These are phyloP conservation scores for Nasonia vitripennis DNA, from an alignment of 1,140 invertebrate genomes.

Conservation along the genomic window DNA sequence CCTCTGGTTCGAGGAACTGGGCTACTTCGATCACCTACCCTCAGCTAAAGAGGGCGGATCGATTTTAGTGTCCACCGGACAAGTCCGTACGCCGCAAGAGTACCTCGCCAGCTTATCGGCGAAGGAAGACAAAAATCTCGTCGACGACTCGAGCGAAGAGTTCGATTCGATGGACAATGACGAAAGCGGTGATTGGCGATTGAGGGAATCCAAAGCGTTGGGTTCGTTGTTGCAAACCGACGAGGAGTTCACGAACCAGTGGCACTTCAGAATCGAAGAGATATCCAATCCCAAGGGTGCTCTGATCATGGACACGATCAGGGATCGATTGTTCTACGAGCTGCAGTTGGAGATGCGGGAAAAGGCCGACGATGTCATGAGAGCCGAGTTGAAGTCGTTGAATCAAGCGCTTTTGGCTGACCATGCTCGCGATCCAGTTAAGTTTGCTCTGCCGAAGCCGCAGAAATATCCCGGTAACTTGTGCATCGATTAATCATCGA, in stretches of 20 bases:
- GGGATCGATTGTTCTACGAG: conserved; percentile 73
- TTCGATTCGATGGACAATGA: background rate
- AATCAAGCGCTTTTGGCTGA: conserved; percentile 75
- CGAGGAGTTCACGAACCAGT: conserved; percentile 71
- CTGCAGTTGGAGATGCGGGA: conserved; percentile 76
- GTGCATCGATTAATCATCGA: too few relatives aligned
- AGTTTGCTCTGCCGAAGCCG: background rate
- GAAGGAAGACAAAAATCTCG: conserved; percentile 58
- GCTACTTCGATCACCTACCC: conserved; percentile 76
- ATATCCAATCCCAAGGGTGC: background rate
- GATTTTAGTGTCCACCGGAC: conserved; percentile 74
- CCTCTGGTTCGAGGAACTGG: conserved; percentile 76
- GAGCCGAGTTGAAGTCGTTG: conserved; percentile 75
- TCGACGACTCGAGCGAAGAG: conserved; percentile 53
- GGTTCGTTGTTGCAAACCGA: conserved; percentile 66
- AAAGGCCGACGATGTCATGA: conserved; percentile 77
- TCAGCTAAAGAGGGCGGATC: conserved; percentile 75
- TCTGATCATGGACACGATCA: conserved; percentile 71
- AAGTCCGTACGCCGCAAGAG: conserved; percentile 75
- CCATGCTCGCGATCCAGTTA: background rate
- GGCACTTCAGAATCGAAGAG: conserved; percentile 69
- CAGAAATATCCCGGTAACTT: background rate
- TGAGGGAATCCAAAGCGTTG: conserved; percentile 65
- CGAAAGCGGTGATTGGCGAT: conserved; percentile 55
- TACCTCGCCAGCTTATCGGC: conserved; percentile 62